Evolutionary conservation across 2,113 vertebrate genomes (phyloP).

Genomic region (Scatophagus argus): DNA sequence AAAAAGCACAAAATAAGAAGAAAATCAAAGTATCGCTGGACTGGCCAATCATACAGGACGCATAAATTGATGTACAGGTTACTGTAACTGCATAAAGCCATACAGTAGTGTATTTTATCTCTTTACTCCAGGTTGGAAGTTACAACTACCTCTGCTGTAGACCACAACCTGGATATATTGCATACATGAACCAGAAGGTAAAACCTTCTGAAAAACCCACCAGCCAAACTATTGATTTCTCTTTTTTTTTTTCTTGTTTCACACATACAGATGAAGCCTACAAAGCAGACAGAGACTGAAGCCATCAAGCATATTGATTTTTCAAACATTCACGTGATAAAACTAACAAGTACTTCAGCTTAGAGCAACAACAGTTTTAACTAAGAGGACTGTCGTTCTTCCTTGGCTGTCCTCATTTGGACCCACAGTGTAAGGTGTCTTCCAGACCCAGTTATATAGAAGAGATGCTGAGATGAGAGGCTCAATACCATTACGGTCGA

Average conservation of each 20-base stretch:
- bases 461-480: slow-evolving; percentile 19
- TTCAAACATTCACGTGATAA: slow-evolving; percentile 71
- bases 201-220: slow-evolving; percentile 50
- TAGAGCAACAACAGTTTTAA: slow-evolving; percentile 49
- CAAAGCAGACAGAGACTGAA: slow-evolving; percentile 53
- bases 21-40: slow-evolving; percentile 2
- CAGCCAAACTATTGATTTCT: slow-evolving; percentile 78
- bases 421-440: slow-evolving; percentile 64
- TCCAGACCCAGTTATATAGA: slow-evolving; percentile 33
- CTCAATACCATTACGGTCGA: slow-evolving; percentile 32
- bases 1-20: slow-evolving; percentile 1
- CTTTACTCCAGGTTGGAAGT: slow-evolving; percentile 43
- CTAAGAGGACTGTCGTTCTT: slow-evolving; percentile 42
- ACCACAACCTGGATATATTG: slow-evolving; percentile 68
- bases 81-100: slow-evolving; percentile 59
- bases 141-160: slow-evolving; percentile 6
- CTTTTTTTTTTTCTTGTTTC: slow-evolving; percentile 46
- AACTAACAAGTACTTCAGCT: slow-evolving; percentile 48
- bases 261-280: slow-evolving; percentile 43
- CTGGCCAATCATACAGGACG: slow-evolving; percentile 7
- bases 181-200: slow-evolving; percentile 62
- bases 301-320: slow-evolving; percentile 50
- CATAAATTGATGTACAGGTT: slow-evolving; percentile 23
- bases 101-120: slow-evolving; percentile 27
- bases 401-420: slow-evolving; percentile 51